Conservation (phyloP, 2,888 invertebrate species). For the Stenoptilia bipunctidactyla region DNA sequence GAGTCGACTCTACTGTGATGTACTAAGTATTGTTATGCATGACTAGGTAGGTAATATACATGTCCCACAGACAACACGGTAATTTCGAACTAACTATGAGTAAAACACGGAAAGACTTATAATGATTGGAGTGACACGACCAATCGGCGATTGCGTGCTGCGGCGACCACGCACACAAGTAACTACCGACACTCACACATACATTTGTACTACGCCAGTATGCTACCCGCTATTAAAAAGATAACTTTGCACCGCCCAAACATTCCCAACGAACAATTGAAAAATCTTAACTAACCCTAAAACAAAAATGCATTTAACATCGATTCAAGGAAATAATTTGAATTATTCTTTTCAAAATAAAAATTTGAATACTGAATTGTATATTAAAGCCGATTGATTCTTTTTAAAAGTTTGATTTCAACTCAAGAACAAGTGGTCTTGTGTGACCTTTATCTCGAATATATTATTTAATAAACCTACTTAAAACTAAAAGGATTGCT, state of each 20-base stretch:
- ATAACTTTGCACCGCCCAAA: constrained; percentile 32
- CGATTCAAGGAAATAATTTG: constrained; percentile 31
- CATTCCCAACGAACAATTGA: constrained; percentile 30
- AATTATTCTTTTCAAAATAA: constrained; percentile 23
- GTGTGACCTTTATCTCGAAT: constrained; percentile 20
- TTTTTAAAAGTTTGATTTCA: constrained; percentile 14
- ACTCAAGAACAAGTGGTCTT: constrained; percentile 18
- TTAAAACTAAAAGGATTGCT: constrained; percentile 45
- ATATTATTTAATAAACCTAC: constrained; percentile 36
- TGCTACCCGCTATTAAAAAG: constrained; percentile 46
- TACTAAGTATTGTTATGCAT: constrained; percentile 7
- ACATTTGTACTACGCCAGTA: constrained; percentile 67
- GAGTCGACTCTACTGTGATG: constrained; percentile 6
- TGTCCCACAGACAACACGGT: too few relatives aligned
- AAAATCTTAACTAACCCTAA: constrained; percentile 35
- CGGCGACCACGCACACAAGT: constrained; percentile 19
- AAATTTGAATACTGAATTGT: constrained; percentile 38
- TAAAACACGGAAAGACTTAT: background rate
- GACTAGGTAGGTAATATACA: constrained; percentile 32
- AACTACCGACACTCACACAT: constrained; percentile 37
- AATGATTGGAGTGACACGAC: constrained; percentile 3
- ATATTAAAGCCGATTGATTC: constrained; percentile 16
- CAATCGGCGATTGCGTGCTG: constrained; percentile 18
- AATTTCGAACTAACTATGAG: too few relatives aligned
- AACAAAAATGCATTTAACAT: constrained; percentile 43